Evolutionary conservation across 2,113 vertebrate genomes (phyloP), one percentile per base, ranked within the genome.

Genomic region (Onychostoma macrolepis): DNA sequence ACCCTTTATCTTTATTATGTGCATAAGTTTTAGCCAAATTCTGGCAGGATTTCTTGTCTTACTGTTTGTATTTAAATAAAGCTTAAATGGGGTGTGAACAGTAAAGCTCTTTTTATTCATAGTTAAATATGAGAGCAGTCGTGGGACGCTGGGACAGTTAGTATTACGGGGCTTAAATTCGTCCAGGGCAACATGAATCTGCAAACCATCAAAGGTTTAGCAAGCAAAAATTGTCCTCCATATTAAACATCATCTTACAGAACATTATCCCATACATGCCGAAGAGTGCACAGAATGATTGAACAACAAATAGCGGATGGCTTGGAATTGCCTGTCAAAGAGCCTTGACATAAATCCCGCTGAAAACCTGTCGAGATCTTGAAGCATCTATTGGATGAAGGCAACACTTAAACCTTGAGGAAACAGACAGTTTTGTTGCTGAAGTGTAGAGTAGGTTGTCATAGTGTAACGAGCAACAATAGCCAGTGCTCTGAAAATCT

Each of bases 321-420:
- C 30, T 74, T 58, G 69, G 69, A 84, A 84, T 74, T 84, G 69
- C 30, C 69, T 84, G 67, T 84, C 83, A 69, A 84, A 83, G 67
- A 58, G 69, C 48, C 69, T 28, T 74, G 69, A 84, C 83, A 72
- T 71, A 84, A 84, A 84, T 75, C 83, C 83, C 0, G 24, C 56
- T 41, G 69, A 84, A 84, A 74, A 84, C 28, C 82, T 84, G 82
- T 84, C 82, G 13, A 74, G 67, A 41, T 74, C 69, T 72, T 9
- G 30, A 53, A 74, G 67, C 83, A 41, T 84, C 45, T 28, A 58
- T 21, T 38, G 83, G 69, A 84, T 74, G 50, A 74, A 84, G 69
- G 83, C 69, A 84, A 58, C 67, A 84, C 83, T 84, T 74, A 74
- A 84, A 84, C 67, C 69, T 58, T 26, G 48, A 84, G 21, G 69